phyloP scores from a whole-genome alignment of 2,113 vertebrate genomes.

The Tupaia chinensis region DNA sequence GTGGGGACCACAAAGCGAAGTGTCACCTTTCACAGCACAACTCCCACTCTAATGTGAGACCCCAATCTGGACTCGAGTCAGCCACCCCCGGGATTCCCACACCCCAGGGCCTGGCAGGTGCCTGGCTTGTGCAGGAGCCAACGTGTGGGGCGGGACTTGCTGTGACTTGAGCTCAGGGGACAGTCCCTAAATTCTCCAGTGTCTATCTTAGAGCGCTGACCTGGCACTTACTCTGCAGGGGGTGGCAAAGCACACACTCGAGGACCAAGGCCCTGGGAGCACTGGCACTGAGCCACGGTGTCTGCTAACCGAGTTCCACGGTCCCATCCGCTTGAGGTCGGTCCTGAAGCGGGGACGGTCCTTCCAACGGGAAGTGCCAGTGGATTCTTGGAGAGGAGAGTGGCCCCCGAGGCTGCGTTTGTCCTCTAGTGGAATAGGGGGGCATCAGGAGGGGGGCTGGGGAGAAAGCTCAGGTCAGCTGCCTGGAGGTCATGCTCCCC shows the following conservation, averaged over 20 bases:
- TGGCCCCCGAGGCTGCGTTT: conserved; percentile 77
- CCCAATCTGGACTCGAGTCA: neutral
- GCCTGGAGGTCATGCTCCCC: conserved; percentile 76
- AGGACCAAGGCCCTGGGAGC: conserved; percentile 79
- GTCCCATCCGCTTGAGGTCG: conserved; percentile 83
- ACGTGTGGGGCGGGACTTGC: neutral
- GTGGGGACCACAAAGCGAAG: neutral
- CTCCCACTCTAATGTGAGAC: neutral
- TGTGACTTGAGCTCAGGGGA: neutral
- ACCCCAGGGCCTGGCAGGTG: neutral
- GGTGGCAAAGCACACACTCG: neutral
- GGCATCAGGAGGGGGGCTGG: conserved; percentile 43
- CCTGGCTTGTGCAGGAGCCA: neutral
- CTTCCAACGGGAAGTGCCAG: conserved; percentile 84
- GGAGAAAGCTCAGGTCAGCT: conserved; percentile 81
- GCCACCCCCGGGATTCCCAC: accelerated
- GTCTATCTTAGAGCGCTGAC: neutral
- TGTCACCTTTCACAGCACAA: accelerated
- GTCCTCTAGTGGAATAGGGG: conserved; percentile 71
- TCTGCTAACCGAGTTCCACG: conserved; percentile 73
- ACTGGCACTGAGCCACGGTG: conserved; percentile 79
- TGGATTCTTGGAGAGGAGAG: conserved; percentile 80
- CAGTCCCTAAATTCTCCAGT: neutral
- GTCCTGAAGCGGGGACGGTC: conserved; percentile 77
- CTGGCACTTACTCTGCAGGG: too few species aligned